Evolutionary conservation across 2,888 invertebrate species (phyloP).

Genomic region (Heliothis peltigera): DNA sequence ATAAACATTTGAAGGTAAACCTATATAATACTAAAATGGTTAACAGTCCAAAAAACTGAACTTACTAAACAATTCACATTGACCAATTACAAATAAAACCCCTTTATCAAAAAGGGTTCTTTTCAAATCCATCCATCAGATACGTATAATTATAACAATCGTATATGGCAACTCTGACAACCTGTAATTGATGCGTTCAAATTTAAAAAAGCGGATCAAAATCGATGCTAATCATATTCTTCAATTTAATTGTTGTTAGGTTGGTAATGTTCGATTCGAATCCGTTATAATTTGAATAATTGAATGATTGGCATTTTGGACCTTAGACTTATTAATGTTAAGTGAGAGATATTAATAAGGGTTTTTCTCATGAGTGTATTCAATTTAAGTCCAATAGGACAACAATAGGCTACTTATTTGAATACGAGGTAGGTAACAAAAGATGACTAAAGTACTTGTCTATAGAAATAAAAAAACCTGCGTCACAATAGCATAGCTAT

Average conservation of each 20-base stretch:
- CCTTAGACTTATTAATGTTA: conserved; percentile 34
- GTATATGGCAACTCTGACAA: conserved; percentile 61
- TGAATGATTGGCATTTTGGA: conserved; percentile 57
- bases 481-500: conserved; percentile 12
- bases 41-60: conserved; percentile 28
- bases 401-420: conserved; percentile 41
- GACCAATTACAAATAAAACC: conserved; percentile 44
- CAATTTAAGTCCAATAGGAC: conserved; percentile 21
- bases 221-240: conserved; percentile 48
- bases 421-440: conserved; percentile 27
- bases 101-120: conserved; percentile 60
- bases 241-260: conserved; percentile 52
- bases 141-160: conserved; percentile 62
- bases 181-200: conserved; percentile 57
- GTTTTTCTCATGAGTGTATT: conserved; percentile 48
- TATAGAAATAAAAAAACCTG: too few species aligned
- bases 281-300: conserved; percentile 57
- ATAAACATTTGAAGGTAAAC: conserved; percentile 17
- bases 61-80: conserved; percentile 28
- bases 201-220: conserved; percentile 54
- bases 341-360: conserved; percentile 46
- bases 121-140: conserved; percentile 58
- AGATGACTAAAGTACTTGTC: background rate
- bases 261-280: conserved; percentile 44
- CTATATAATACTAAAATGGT: conserved; percentile 32